Evolutionary conservation across 2,113 vertebrate genomes (phyloP), one percentile per base, ranked within the genome.

Genomic region (Ceuthmochares aereus): DNA sequence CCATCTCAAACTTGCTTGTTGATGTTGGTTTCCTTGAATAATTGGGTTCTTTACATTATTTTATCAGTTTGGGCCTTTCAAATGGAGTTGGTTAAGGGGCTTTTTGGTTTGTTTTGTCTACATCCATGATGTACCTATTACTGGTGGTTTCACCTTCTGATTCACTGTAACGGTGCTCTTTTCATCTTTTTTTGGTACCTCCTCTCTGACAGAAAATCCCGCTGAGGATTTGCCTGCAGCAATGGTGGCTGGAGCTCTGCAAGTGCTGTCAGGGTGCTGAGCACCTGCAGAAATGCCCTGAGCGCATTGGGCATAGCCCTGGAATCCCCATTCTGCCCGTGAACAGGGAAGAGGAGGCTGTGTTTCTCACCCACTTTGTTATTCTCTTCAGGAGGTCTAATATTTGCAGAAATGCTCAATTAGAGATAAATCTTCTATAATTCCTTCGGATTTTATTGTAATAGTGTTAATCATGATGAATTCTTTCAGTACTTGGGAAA

Each of bases 401-500:
- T 93, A 95, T 96, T 97, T 97, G 91, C 94, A 91, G 91, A 92
- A 94, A 87, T 90, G 72, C 91, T 93, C 96, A 84, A 73, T 75
- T 84, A 94, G 93, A 96, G 96, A 92, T 95, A 97, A 97, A 97
- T 97, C 76, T 97, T 93, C 93, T 91, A 90, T 96, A 96, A 97
- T 97, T 98, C 90, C 89, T 95, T 95, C 82, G 84, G 66, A 93
- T 95, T 96, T 92, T 93, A 92, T 92, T 76, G 32, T 83, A 84
- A 76, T 89, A 47, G 70, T 86, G 90, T 95, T 96, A 96, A 97
- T 97, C 72, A n/a, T 90, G 95, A 98, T 96, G 87, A 95, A 97
- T 98, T 97, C 90, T 92, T 90, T 89, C 92, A 91, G 91, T 95
- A 93, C 96, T 98, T 97, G 96, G 96, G 94, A 96, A 97, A 97